Percentiles rank a stretch among this genome's conserved stretches.
These are phyloP conservation scores for Nipponacmea schrenckii DNA, from an alignment of 2,888 invertebrate species.

Conservation along the genomic window DNA sequence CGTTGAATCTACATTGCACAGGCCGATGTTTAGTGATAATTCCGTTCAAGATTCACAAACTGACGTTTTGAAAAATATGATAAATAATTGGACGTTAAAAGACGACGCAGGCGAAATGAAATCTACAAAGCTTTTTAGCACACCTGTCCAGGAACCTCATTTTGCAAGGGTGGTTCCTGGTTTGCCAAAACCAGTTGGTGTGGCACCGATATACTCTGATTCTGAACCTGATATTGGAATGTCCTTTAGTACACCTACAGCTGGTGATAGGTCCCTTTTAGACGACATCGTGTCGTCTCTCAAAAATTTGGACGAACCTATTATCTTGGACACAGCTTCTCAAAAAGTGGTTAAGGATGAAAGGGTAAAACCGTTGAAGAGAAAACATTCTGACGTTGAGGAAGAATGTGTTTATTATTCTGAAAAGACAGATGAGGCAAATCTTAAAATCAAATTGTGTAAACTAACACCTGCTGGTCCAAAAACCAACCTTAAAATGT, in stretches of 20 bases:
- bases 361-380: background rate
- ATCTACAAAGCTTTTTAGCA: background rate
- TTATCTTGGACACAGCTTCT: background rate
- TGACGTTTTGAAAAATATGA: constrained; percentile 15
- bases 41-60: constrained; percentile 15
- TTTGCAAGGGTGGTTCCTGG: background rate
- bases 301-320: background rate
- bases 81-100: constrained; percentile 10
- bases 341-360: background rate
- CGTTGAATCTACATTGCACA: background rate
- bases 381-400: background rate
- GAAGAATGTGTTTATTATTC: constrained; percentile 16
- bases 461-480: constrained; percentile 21
- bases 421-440: constrained; percentile 23
- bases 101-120: background rate
- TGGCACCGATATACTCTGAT: background rate
- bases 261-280: background rate
- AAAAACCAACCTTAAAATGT: constrained; percentile 40
- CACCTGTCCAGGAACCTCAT: background rate
- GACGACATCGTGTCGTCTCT: background rate
- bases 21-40: constrained; percentile 11
- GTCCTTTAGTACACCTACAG: background rate
- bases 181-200: background rate
- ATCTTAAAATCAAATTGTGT: constrained; percentile 16
- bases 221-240: constrained; percentile 5